phyloP scores from a whole-genome alignment of 2,888 invertebrate species.

The Crepidodera aurea region DNA sequence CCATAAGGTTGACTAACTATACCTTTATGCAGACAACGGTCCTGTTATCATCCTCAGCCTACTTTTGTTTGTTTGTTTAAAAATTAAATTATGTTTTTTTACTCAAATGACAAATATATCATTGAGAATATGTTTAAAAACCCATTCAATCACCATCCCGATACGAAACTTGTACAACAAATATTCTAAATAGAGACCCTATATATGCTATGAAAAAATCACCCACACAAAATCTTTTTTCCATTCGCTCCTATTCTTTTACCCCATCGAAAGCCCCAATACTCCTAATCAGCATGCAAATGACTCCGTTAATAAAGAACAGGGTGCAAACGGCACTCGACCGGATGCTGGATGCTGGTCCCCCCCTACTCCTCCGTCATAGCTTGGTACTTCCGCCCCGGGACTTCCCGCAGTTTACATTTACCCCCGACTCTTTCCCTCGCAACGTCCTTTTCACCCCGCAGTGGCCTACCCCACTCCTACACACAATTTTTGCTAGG shows the following conservation, averaged over 20 bases:
- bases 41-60: too few species aligned
- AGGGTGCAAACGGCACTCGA: slow-evolving; percentile 40
- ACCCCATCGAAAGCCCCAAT: not conserved
- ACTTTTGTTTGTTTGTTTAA: too few species aligned
- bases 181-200: too few species aligned
- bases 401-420: slow-evolving; percentile 52
- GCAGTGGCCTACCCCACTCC: slow-evolving; percentile 41
- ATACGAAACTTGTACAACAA: too few species aligned
- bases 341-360: slow-evolving; percentile 40
- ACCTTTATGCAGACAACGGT: too few species aligned
- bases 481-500: slow-evolving; percentile 57
- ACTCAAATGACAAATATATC: too few species aligned
- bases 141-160: too few species aligned
- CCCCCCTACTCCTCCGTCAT: slow-evolving; percentile 38
- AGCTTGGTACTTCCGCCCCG: slow-evolving; percentile 47
- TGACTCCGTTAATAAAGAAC: slow-evolving; percentile 24
- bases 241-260: not conserved
- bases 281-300: slow-evolving; percentile 21
- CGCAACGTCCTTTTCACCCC: slow-evolving; percentile 41
- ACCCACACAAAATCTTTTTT: not conserved
- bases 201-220: not conserved
- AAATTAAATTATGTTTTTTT: too few species aligned
- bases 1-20: too few species aligned
- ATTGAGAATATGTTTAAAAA: too few species aligned
- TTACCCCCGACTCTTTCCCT: slow-evolving; percentile 44